Evolutionary conservation across 64 coral and sea anemone species (phyloP), one percentile per base, ranked within the genome.

Genomic region (Dendrophyllia cribrosa): DNA sequence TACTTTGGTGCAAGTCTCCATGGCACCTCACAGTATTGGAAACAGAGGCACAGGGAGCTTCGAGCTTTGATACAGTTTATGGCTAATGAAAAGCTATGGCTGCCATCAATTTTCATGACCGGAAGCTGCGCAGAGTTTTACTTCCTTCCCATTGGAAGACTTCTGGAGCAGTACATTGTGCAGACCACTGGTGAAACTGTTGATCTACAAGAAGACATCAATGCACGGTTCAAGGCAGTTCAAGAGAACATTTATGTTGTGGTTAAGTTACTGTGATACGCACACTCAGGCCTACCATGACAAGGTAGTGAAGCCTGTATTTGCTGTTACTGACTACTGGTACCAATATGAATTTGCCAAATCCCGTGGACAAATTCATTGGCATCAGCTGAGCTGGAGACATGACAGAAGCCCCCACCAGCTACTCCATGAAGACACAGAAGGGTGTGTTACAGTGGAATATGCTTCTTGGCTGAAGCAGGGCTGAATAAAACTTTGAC

Each of bases 91-190:
- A 86, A 86, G 47, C 83, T 45, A 70, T 63, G 83, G 20, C 17
- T 86, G 56, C 77, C 77, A 7, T 59, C 53, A 19, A 24, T 81
- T 81, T 81, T 86, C 62, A 86, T 86, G 82, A 86, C 82, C 43
- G 82, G 82, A 68, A 86, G 82, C 62, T 86, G 82, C 66, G 82
- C 82, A 22, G 82, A 86, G 82, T 67, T 86, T 24, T 86, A 87
- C 66, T 73, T 70, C 43, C 85, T 43, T 19, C 67, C 85, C 15
- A 16, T 72, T 44, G 51, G 49, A 68, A 70, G 68, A 52, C 61
- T 87, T 6, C 16, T 71, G 10, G 48, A 68, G 25, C 50, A 86
- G 82, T 86, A 69, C 66, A 87, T 72, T 34, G 22, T 69, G 44
- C 45, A 87, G n/a, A 87, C 85, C 11, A 72, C 66, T 73, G 85